These are phyloP conservation scores for Poecilus cupreus DNA, from an alignment of 2,888 invertebrate genomes.

Conservation along the genomic window DNA sequence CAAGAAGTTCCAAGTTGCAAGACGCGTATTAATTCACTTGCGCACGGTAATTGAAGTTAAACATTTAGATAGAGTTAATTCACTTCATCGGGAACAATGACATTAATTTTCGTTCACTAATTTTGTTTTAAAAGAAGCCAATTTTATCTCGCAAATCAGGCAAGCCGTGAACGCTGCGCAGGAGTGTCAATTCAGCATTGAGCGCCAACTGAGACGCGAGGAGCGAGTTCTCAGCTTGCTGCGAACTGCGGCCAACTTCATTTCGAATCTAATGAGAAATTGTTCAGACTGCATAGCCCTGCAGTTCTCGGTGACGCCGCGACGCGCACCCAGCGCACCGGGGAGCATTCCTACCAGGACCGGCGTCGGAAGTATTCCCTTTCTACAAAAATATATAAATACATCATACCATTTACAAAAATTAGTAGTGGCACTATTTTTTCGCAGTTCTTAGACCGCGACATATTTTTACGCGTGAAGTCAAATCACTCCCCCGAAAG, in stretches of 20 bases:
- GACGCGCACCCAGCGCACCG: neutral
- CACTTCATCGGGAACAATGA: conserved; percentile 51
- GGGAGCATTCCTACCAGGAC: neutral
- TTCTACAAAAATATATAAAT: neutral
- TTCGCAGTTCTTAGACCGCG: no score
- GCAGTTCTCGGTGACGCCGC: conserved; percentile 38
- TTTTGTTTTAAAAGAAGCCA: conserved; percentile 56
- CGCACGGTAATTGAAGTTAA: conserved; percentile 49
- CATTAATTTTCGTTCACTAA: conserved; percentile 57
- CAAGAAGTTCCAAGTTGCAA: conserved; percentile 20
- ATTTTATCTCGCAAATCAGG: conserved; percentile 57
- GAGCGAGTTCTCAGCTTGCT: neutral
- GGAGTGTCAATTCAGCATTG: conserved; percentile 53
- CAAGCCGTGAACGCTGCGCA: neutral
- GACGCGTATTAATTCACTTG: conserved; percentile 29
- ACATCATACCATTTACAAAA: no score
- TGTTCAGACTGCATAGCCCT: conserved; percentile 54
- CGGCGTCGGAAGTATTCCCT: neutral
- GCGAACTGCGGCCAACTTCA: conserved; percentile 45
- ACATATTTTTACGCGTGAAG: no score
- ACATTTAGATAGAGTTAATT: conserved; percentile 57
- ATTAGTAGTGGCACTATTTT: no score
- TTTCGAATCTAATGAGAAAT: conserved; percentile 54
- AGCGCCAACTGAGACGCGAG: neutral
- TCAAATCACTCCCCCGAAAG: no score